Conservation (phyloP, 2,113 vertebrate genomes). For the Genyomyrus donnyi region DNA sequence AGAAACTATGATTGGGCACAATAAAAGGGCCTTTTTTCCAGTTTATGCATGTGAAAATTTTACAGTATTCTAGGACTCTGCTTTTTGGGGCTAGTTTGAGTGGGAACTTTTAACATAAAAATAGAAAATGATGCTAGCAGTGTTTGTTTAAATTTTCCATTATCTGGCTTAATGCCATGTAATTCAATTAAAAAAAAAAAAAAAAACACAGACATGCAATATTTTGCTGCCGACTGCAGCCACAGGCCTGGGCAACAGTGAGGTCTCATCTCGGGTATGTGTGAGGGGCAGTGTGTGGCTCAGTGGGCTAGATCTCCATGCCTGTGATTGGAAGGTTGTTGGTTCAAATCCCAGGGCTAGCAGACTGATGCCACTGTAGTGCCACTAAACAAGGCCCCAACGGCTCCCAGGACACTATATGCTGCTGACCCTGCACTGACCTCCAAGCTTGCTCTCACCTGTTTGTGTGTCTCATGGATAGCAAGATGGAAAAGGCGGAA, state of each 20-base stretch:
- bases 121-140: background rate
- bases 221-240: background rate
- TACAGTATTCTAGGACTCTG: background rate
- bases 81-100: background rate
- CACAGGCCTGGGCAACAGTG: background rate
- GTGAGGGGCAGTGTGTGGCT: background rate
- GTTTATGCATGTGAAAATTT: background rate
- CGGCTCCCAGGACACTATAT: background rate
- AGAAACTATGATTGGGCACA: background rate
- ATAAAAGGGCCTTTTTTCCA: background rate
- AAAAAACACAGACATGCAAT: background rate
- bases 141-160: background rate
- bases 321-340: background rate
- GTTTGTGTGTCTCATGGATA: background rate
- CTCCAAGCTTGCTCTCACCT: background rate
- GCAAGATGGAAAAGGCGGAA: background rate
- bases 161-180: background rate
- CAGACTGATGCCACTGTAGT: background rate
- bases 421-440: background rate
- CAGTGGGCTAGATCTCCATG: background rate
- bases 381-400: background rate
- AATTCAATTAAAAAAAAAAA: background rate
- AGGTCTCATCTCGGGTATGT: background rate
- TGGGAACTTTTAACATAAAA: background rate
- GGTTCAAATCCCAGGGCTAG: background rate